Evolutionary conservation across 1,140 invertebrate genomes (phyloP).

Genomic region (Habropoda laboriosa): DNA sequence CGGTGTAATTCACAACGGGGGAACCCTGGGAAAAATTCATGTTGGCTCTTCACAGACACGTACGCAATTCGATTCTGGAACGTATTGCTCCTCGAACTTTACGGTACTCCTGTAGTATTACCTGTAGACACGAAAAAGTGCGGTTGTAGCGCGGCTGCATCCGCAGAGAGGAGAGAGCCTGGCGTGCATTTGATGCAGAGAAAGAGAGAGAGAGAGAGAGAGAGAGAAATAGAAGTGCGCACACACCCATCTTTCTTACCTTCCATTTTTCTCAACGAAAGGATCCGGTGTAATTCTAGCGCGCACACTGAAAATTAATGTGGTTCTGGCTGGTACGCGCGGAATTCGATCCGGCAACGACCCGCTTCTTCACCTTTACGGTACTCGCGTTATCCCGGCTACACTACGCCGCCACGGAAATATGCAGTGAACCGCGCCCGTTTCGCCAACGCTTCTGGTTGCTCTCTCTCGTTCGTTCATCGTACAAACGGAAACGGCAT

Average conservation of each 20-base stretch:
- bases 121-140: slow-evolving; percentile 37
- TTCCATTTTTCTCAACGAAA: slow-evolving; percentile 27
- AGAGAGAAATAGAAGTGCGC: not conserved
- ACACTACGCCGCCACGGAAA: slow-evolving; percentile 44
- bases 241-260: not conserved
- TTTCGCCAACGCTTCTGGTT: too few species aligned
- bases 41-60: slow-evolving; percentile 22
- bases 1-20: not conserved
- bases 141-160: slow-evolving; percentile 20
- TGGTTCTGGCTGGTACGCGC: slow-evolving; percentile 25
- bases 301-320: slow-evolving; percentile 55
- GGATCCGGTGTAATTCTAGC: slow-evolving; percentile 49
- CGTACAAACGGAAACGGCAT: slow-evolving; percentile 13
- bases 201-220: not conserved
- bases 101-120: slow-evolving; percentile 32
- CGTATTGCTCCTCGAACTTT: slow-evolving; percentile 33
- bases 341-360: slow-evolving; percentile 55
- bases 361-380: slow-evolving; percentile 62
- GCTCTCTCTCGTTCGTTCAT: slow-evolving; percentile 1
- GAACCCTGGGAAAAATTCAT: slow-evolving; percentile 35
- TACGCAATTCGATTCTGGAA: slow-evolving; percentile 41
- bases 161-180: not conserved
- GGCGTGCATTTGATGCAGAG: too few species aligned
- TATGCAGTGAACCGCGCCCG: slow-evolving; percentile 46
- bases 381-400: slow-evolving; percentile 49